A percentile compares a stretch with the other conserved stretches of the same genome.
These are phyloP conservation scores for Sander lucioperca DNA, from an alignment of 2,113 vertebrate species.

Conservation along the genomic window DNA sequence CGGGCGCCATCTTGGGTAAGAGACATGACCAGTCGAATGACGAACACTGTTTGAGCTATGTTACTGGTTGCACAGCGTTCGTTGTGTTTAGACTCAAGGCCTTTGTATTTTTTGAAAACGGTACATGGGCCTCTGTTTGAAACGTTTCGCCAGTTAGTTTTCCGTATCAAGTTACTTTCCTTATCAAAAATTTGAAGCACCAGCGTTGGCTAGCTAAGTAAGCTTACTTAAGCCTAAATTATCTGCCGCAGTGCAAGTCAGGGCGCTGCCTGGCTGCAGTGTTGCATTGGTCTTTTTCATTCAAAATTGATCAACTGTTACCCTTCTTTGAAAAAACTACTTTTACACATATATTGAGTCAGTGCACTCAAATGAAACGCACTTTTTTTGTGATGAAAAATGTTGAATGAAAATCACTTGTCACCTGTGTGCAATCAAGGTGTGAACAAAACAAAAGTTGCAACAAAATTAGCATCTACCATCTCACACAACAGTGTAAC, in stretches of 20 bases:
- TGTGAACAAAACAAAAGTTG: background rate
- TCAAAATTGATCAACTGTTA: background rate
- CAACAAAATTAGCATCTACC: background rate
- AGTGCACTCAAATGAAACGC: background rate
- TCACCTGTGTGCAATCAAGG: background rate
- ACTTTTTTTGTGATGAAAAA: no score
- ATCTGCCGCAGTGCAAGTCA: background rate
- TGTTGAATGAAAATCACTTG: background rate
- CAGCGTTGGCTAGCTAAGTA: background rate
- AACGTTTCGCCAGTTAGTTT: background rate
- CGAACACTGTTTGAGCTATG: no score
- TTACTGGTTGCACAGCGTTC: no score
- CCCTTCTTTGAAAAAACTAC: background rate
- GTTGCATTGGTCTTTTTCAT: background rate
- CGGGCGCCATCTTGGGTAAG: no score
- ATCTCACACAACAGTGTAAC: conserved; percentile 3
- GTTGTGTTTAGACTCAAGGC: background rate
- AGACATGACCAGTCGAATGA: no score
- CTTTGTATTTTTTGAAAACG: background rate
- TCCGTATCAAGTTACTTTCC: background rate
- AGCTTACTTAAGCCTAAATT: background rate
- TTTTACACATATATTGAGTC: background rate
- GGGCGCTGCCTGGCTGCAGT: no score
- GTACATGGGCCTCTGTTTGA: background rate
- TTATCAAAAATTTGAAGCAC: background rate